Evolutionary conservation across 2,797 vertebrate genomes (phyloP).

Genomic region (Coregonus suidteri): DNA sequence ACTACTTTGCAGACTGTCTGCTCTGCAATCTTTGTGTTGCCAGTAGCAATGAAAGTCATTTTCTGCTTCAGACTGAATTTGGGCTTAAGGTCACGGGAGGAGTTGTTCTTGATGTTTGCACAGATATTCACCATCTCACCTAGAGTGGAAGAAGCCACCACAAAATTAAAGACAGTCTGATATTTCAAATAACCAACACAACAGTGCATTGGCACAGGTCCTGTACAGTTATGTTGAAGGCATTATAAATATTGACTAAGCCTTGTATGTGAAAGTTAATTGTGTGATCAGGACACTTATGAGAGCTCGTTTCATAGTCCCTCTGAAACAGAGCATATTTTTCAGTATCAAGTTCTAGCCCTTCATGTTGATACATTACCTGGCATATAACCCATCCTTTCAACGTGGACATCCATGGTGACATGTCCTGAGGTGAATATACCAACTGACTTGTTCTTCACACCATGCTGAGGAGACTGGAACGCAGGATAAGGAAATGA

Average conservation of each 20-base stretch:
- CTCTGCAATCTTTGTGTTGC: slow-evolving; percentile 73
- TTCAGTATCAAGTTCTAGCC: not conserved
- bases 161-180: not conserved
- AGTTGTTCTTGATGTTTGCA: slow-evolving; percentile 88
- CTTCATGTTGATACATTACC: slow-evolving; percentile 1
- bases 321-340: not conserved
- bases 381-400: not conserved
- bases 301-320: not conserved
- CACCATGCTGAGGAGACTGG: slow-evolving; percentile 1
- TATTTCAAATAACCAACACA: not conserved
- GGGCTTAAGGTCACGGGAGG: slow-evolving; percentile 83
- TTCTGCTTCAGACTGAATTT: slow-evolving; percentile 83
- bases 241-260: not conserved
- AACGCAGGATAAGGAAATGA: not conserved
- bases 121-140: slow-evolving; percentile 87
- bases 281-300: not conserved
- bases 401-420: not conserved
- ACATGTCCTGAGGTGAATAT: slow-evolving; percentile 10
- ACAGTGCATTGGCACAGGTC: not conserved
- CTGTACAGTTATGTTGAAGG: not conserved
- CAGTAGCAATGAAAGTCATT: slow-evolving; percentile 78
- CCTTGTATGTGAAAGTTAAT: not conserved
- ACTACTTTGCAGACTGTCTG: slow-evolving; percentile 75
- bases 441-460: not conserved
- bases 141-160: slow-evolving; percentile 47